Conservation (phyloP, 2,797 vertebrate species). For the Fundulus diaphanus region DNA sequence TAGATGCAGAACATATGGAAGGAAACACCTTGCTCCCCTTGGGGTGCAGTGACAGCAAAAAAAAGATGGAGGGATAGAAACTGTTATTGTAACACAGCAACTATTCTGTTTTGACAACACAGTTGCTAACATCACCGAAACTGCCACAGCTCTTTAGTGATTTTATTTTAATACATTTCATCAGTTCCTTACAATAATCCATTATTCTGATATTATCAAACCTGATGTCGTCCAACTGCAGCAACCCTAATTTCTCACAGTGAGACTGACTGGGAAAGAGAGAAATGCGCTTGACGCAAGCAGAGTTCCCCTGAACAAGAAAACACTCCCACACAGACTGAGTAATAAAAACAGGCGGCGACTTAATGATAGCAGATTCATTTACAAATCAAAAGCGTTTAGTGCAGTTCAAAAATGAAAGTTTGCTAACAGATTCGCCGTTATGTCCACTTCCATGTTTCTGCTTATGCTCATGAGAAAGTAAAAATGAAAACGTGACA, state of each 20-base stretch:
- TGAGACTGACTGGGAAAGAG: constrained; percentile 36
- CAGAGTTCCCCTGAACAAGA: constrained; percentile 37
- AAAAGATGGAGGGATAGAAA: constrained; percentile 17
- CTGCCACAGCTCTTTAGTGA: background rate
- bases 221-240: background rate
- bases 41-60: constrained; percentile 33
- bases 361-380: constrained; percentile 26
- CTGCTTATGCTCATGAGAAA: constrained; percentile 4
- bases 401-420: constrained; percentile 1
- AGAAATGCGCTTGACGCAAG: constrained; percentile 39
- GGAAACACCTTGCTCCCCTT: constrained; percentile 61
- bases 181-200: constrained; percentile 16
- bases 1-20: constrained; percentile 50
- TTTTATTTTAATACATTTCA: constrained; percentile 1
- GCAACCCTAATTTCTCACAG: constrained; percentile 30
- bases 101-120: constrained; percentile 5
- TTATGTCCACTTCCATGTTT: background rate
- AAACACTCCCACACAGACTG: constrained; percentile 49
- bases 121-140: background rate
- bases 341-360: constrained; percentile 1
- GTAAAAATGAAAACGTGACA: background rate
- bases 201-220: constrained; percentile 4
- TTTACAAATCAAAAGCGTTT: constrained; percentile 28
- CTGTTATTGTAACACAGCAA: constrained; percentile 8
- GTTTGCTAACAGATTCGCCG: background rate